Conservation (phyloP, 2,113 vertebrate species). For the Megatriorchis doriae region DNA sequence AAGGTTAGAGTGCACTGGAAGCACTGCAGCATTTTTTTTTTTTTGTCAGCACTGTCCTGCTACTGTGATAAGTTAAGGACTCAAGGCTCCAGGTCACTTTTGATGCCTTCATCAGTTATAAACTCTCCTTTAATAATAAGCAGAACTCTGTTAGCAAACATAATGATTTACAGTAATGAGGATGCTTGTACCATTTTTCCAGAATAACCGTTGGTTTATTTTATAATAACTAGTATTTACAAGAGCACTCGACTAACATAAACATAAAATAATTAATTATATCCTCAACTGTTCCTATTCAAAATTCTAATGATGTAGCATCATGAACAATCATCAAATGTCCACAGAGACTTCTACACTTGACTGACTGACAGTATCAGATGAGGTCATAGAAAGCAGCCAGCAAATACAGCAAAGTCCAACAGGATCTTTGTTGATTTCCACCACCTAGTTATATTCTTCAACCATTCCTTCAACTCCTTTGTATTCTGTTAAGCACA, state of each 20-base stretch:
- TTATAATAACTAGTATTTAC: constrained; percentile 31
- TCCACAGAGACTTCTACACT: neutral
- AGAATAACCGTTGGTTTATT: constrained; percentile 8
- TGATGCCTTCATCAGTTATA: constrained; percentile 18
- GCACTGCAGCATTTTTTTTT: neutral
- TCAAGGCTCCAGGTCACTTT: constrained; percentile 15
- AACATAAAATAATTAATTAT: constrained; percentile 44
- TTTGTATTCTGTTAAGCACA: neutral
- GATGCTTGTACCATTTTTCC: neutral
- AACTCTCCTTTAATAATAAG: constrained; percentile 34
- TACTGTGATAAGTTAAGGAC: constrained; percentile 32
- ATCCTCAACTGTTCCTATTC: constrained; percentile 21
- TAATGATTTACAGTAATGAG: constrained; percentile 44
- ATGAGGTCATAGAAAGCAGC: neutral
- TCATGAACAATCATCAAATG: neutral
- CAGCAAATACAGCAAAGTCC: neutral
- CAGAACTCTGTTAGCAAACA: constrained; percentile 30
- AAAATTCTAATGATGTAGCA: neutral
- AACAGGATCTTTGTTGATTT: neutral
- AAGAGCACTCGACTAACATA: constrained; percentile 20
- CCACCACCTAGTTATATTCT: neutral
- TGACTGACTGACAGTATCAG: neutral
- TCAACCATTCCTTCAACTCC: neutral
- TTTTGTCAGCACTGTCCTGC: neutral
- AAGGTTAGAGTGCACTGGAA: constrained; percentile 24